phyloP scores from a whole-genome alignment of 2,113 vertebrate genomes.

The Callionymus lyra region DNA sequence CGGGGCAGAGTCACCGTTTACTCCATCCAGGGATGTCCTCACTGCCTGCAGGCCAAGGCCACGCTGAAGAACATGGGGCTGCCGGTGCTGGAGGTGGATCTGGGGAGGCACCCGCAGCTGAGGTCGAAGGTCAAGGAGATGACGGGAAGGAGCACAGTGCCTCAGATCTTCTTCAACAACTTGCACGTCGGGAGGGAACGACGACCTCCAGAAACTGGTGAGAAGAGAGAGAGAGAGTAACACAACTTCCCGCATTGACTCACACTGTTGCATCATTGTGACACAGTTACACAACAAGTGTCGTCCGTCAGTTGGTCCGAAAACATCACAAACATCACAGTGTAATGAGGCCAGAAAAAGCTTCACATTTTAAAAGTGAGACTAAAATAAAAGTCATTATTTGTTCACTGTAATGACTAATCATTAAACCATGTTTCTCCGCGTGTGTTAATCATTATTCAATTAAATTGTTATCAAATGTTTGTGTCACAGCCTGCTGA shows the following conservation, averaged over 20 bases:
- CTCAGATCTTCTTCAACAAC: constrained; percentile 72
- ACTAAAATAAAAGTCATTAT: no score
- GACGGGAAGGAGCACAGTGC: constrained; percentile 58
- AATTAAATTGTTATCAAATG: not conserved
- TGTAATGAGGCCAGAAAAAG: no score
- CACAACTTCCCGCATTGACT: not conserved
- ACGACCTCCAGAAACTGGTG: constrained; percentile 66
- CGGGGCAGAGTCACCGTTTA: constrained; percentile 64
- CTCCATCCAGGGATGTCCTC: constrained; percentile 64
- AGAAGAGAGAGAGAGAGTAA: constrained; percentile 3
- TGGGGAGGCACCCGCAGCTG: constrained; percentile 52
- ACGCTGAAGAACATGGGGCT: constrained; percentile 49
- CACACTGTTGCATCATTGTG: no score
- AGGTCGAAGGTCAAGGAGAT: constrained; percentile 50
- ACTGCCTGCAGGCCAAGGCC: constrained; percentile 64
- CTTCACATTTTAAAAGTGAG: no score
- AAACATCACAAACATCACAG: no score
- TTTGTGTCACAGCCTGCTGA: constrained; percentile 47
- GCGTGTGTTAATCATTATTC: no score
- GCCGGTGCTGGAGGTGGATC: constrained; percentile 56
- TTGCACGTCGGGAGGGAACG: constrained; percentile 61
- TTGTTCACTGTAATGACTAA: no score
- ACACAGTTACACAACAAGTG: no score
- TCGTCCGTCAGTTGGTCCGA: no score
- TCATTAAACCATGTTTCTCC: no score